phyloP scores from a whole-genome alignment of 2,113 vertebrate species.

The Caretta caretta region DNA sequence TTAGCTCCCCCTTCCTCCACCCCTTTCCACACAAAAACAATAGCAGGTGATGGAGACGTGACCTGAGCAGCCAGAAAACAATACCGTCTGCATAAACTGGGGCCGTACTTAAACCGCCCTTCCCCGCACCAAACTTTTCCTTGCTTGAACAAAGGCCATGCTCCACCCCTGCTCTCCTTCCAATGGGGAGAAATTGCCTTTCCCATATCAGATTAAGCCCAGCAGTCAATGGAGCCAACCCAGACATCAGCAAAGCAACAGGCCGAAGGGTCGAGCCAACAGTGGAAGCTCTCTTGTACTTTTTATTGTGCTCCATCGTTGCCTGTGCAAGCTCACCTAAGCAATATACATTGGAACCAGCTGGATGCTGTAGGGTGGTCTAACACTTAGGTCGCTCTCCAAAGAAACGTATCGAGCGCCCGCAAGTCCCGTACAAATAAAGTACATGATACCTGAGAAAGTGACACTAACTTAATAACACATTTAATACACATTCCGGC shows the following conservation, averaged over 20 bases:
- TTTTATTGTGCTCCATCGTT: background rate
- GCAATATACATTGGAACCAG: background rate
- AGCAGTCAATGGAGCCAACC: background rate
- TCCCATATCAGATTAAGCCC: background rate
- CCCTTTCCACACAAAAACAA: background rate
- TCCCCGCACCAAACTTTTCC: background rate
- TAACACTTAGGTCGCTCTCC: background rate
- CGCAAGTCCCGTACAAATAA: background rate
- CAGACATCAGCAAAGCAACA: background rate
- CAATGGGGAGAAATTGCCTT: background rate
- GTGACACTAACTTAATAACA: constrained; percentile 40
- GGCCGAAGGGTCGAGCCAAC: accelerated
- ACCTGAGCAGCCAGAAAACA: background rate
- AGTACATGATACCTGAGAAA: constrained; percentile 67
- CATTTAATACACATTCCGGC: background rate
- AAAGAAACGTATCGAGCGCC: background rate
- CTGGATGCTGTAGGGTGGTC: constrained; percentile 59
- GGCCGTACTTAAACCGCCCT: background rate
- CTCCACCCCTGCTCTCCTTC: background rate
- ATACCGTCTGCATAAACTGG: accelerated
- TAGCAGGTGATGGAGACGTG: background rate
- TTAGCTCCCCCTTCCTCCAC: background rate
- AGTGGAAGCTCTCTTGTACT: accelerated
- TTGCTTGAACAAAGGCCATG: background rate
- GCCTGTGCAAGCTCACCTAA: background rate